Percentiles rank a stretch among this genome's conserved stretches.
These are phyloP conservation scores for Catalaphyllia jardinei DNA, from an alignment of 64 coral and sea anemone species.

Conservation along the genomic window DNA sequence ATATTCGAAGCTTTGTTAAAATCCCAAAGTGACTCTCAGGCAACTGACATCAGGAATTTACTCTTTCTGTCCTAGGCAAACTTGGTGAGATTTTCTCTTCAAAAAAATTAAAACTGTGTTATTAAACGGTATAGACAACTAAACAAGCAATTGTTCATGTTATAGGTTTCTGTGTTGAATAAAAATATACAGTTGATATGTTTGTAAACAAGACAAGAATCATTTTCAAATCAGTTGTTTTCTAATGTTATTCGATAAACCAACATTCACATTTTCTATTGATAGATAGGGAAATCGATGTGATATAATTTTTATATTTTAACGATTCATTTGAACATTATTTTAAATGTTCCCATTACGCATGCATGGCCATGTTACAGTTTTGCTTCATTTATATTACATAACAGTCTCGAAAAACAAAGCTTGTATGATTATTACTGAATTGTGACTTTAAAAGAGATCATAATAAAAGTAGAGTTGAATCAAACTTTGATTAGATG, in stretches of 20 bases:
- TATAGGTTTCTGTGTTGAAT: constrained; percentile 19
- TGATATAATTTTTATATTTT: not conserved
- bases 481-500: constrained; percentile 19
- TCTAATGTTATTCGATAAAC: not conserved
- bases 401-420: too few relatives aligned
- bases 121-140: constrained; percentile 29
- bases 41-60: too few relatives aligned
- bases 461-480: constrained; percentile 24
- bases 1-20: too few relatives aligned
- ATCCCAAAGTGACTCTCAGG: too few relatives aligned
- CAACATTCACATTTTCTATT: constrained; percentile 31
- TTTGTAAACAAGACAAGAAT: constrained; percentile 14
- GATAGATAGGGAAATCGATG: constrained; percentile 26
- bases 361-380: constrained; percentile 56
- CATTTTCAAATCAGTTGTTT: not conserved
- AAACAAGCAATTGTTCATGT: constrained; percentile 22
- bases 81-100: too few relatives aligned
- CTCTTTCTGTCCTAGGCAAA: too few relatives aligned
- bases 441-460: constrained; percentile 6
- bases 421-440: constrained; percentile 29
- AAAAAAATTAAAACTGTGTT: constrained; percentile 38
- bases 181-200: not conserved
- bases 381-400: constrained; percentile 63
- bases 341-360: constrained; percentile 38
- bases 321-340: not conserved